Evolutionary conservation across 1,140 invertebrate genomes (phyloP), one percentile per base, ranked within the genome.

Genomic region (Mactra quadrangularis): DNA sequence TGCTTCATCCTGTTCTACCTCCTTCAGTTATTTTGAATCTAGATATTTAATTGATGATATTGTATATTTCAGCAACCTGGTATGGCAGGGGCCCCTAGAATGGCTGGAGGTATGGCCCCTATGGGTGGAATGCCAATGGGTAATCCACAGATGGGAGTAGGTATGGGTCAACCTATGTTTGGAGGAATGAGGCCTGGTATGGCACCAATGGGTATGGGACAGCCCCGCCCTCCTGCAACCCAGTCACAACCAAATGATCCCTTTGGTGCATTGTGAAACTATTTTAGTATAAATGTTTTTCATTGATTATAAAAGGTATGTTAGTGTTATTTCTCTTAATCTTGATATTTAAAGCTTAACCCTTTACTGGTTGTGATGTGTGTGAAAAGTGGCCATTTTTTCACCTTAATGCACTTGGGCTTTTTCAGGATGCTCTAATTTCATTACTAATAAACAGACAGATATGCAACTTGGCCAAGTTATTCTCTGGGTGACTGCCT

Each of bases 191-290:
- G 81, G 35, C 86, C 78, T 38, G 68, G 66, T 27, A 83, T 83
- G 76, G 62, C 66, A 45, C 59, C 76, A 29, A 78, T 83, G 75
- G 81, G 77, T n/a, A 86, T 86, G 84, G 84, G 68, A 11, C 82
- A 84, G 74, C 82, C 84, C 6, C 78, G 82, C n/a, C 88, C 87
- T 35, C 82, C 85, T 3, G 53, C 76, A 25, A 50, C 75, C 53
- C 83, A 83, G 31, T 57, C 70, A 45, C 83, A 86, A 52, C 76
- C 82, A 38, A 89, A 89, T 82, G 89, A 90, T 83, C 89, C 89
- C 52, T 89, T 89, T 77, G 89, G 88, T 35, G 85, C 88, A 57
- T 89, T 89, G 88, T 90, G 88, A 89, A 78, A 84, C 64, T 82
- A 50, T 55, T 15, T 3, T 35, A 35, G 45, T 55, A 15, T 62